phyloP scores from a whole-genome alignment of 2,888 invertebrate species.

The Lymantria monacha region DNA sequence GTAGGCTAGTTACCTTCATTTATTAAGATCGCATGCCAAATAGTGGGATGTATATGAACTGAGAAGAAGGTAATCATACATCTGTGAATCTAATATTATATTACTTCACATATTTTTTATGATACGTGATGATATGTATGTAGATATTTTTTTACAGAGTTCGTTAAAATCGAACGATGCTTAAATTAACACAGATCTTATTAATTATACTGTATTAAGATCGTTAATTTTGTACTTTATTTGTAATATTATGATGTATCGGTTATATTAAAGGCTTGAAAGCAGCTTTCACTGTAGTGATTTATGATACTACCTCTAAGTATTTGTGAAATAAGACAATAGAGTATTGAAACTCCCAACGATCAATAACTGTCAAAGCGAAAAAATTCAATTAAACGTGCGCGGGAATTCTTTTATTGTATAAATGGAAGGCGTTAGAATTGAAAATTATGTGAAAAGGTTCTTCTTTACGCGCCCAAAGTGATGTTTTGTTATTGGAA shows the following conservation, averaged over 20 bases:
- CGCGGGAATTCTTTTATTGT: slow-evolving; percentile 62
- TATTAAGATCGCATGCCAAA: background rate
- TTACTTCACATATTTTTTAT: too few species aligned
- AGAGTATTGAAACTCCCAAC: slow-evolving; percentile 63
- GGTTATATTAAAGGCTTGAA: slow-evolving; percentile 50
- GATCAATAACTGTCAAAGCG: slow-evolving; percentile 75
- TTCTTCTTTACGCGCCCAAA: slow-evolving; percentile 54
- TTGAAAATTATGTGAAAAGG: slow-evolving; percentile 69
- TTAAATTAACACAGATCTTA: too few species aligned
- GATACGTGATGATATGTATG: too few species aligned
- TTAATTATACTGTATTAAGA: too few species aligned
- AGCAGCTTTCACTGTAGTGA: slow-evolving; percentile 65
- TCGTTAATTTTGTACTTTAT: too few species aligned
- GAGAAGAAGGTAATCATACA: too few species aligned
- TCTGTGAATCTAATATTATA: too few species aligned
- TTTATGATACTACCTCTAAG: slow-evolving; percentile 65
- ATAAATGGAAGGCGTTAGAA: slow-evolving; percentile 68
- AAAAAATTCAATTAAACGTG: slow-evolving; percentile 73
- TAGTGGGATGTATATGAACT: background rate
- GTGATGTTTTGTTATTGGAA: slow-evolving; percentile 58
- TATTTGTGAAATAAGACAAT: slow-evolving; percentile 70
- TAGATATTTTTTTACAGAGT: too few species aligned
- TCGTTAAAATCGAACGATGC: too few species aligned
- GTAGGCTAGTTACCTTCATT: background rate
- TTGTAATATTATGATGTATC: too few species aligned